Evolutionary conservation across 2,797 vertebrate species (phyloP).

Genomic region (Vireo griseus): DNA sequence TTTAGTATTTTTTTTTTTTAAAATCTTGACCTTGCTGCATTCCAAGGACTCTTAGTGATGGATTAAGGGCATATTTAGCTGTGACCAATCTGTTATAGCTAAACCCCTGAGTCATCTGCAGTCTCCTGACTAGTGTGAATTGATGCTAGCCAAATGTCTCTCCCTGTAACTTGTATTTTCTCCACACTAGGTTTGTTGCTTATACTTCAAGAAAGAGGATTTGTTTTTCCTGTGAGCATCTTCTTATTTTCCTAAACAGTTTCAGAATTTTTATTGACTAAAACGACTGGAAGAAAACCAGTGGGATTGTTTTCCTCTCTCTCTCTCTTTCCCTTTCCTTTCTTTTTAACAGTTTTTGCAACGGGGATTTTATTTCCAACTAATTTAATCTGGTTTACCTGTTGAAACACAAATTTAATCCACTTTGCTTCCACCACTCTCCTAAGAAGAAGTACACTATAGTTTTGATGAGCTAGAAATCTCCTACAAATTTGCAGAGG

Average conservation of each 20-base stretch:
- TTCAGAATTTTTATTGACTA: not conserved
- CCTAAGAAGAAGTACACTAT: not conserved
- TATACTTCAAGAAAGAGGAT: not conserved
- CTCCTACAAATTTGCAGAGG: not conserved
- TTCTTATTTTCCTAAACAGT: not conserved
- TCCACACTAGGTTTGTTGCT: not conserved
- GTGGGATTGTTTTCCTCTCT: rapidly evolving
- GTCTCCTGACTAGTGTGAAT: not conserved
- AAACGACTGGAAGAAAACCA: not conserved
- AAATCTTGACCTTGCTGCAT: not conserved
- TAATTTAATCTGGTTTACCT: not conserved
- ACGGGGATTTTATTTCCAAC: not conserved
- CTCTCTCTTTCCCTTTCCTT: not conserved
- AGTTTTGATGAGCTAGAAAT: not conserved
- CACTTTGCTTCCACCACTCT: not conserved
- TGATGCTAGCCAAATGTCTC: not conserved
- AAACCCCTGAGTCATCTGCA: not conserved
- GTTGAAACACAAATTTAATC: not conserved
- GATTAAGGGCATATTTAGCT: constrained; percentile 28
- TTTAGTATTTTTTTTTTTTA: not conserved
- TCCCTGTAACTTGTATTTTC: not conserved
- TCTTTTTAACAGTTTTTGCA: not conserved
- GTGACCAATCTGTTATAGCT: not conserved
- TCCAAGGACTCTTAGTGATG: constrained; percentile 9
- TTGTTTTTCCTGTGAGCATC: not conserved